phyloP scores from a whole-genome alignment of 1,140 invertebrate species.

The Caenorhabditis briggsae region DNA sequence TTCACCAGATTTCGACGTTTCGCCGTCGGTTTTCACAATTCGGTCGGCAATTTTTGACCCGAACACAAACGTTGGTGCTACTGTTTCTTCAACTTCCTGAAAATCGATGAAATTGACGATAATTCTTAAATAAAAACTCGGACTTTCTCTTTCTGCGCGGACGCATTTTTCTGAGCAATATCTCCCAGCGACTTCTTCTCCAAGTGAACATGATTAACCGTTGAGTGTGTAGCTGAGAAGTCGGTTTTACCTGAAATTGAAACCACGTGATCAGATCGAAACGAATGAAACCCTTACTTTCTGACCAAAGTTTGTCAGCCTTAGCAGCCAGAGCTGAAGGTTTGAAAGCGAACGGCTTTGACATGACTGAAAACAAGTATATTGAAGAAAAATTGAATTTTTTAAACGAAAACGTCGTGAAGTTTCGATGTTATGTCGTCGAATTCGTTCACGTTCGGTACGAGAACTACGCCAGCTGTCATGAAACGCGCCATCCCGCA shows the following conservation, averaged over 20 bases:
- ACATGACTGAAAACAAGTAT: background rate
- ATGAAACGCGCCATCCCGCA: background rate
- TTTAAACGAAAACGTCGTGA: background rate
- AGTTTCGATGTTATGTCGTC: background rate
- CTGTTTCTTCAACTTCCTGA: conserved; percentile 18
- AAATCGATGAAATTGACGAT: no score
- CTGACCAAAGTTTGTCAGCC: conserved; percentile 33
- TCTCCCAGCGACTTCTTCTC: conserved; percentile 34
- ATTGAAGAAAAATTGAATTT: background rate
- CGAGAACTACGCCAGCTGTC: background rate
- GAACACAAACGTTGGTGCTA: background rate
- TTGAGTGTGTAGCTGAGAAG: conserved; percentile 22
- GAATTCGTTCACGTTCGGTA: background rate
- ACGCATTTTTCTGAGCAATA: background rate
- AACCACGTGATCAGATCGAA: background rate
- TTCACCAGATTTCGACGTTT: background rate
- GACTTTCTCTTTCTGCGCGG: conserved; percentile 2
- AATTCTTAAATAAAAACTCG: background rate
- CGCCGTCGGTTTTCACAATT: conserved; percentile 10
- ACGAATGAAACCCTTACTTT: conserved; percentile 1
- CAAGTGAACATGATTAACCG: conserved; percentile 20
- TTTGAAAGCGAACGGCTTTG: conserved; percentile 27
- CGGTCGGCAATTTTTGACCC: conserved; percentile 28
- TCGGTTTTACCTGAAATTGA: conserved; percentile 22
- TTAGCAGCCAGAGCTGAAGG: background rate